Conservation (phyloP, 2,888 invertebrate genomes). For the Andrena marginata region DNA sequence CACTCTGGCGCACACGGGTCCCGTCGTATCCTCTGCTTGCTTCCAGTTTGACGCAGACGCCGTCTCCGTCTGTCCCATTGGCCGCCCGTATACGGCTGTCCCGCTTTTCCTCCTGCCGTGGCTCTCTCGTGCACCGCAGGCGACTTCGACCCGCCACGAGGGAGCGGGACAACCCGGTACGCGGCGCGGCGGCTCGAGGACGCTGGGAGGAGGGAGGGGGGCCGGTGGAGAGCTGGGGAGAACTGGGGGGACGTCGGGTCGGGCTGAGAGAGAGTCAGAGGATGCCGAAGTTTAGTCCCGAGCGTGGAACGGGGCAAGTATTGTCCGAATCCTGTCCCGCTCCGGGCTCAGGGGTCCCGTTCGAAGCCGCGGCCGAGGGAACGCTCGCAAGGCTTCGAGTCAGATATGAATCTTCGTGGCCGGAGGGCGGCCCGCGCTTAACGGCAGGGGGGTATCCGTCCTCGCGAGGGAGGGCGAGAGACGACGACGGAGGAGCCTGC, state of each 20-base stretch:
- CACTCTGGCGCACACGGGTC: constrained; percentile 21
- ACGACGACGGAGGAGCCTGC: constrained; percentile 63
- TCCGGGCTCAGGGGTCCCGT: constrained; percentile 84
- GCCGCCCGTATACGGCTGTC: constrained; percentile 37
- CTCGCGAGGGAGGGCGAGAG: constrained; percentile 44
- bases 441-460: constrained; percentile 69
- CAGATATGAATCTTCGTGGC: constrained; percentile 82
- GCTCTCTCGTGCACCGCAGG: constrained; percentile 60
- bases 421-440: constrained; percentile 72
- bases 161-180: constrained; percentile 46
- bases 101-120: constrained; percentile 33
- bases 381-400: constrained; percentile 74
- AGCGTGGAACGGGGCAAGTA: constrained; percentile 67
- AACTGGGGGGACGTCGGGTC: constrained; percentile 37
- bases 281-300: constrained; percentile 78
- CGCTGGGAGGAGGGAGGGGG: no score
- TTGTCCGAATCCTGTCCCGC: constrained; percentile 82
- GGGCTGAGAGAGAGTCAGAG: constrained; percentile 59
- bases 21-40: constrained; percentile 39
- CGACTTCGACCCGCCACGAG: constrained; percentile 65
- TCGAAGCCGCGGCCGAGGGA: constrained; percentile 75
- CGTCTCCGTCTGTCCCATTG: constrained; percentile 55
- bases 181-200: constrained; percentile 7
- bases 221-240: constrained; percentile 9
- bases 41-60: constrained; percentile 57